Evolutionary conservation across 2,113 vertebrate species (phyloP).

Genomic region (Fregata magnificens): DNA sequence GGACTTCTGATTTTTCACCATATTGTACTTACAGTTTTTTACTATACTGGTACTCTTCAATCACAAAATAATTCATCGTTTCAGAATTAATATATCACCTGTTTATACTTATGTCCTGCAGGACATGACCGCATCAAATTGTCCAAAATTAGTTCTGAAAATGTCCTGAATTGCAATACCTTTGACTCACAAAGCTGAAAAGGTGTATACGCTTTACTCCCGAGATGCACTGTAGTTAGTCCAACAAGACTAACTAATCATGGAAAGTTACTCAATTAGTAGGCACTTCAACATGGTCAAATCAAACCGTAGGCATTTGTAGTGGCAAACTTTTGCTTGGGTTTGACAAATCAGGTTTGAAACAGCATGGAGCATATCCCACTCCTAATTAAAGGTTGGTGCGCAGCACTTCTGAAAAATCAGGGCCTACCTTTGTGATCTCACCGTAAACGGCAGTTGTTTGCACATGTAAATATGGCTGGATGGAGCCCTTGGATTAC

Average conservation of each 20-base stretch:
- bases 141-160: neutral
- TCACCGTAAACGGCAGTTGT: neutral
- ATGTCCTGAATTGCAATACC: neutral
- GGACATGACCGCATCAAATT: neutral
- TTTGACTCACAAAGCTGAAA: neutral
- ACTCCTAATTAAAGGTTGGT: neutral
- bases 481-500: neutral
- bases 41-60: neutral
- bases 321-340: neutral
- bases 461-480: accelerated
- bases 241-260: neutral
- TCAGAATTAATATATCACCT: neutral
- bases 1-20: neutral
- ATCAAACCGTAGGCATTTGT: neutral
- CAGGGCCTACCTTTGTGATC: neutral
- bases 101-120: neutral
- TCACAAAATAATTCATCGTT: neutral
- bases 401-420: neutral
- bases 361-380: neutral
- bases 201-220: neutral
- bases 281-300: neutral
- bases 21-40: neutral
- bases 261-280: neutral
- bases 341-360: neutral
- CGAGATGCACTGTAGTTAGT: neutral